Evolutionary conservation across 2,888 invertebrate genomes (phyloP), one percentile per base, ranked within the genome.

Genomic region (Orthosia cruda): DNA sequence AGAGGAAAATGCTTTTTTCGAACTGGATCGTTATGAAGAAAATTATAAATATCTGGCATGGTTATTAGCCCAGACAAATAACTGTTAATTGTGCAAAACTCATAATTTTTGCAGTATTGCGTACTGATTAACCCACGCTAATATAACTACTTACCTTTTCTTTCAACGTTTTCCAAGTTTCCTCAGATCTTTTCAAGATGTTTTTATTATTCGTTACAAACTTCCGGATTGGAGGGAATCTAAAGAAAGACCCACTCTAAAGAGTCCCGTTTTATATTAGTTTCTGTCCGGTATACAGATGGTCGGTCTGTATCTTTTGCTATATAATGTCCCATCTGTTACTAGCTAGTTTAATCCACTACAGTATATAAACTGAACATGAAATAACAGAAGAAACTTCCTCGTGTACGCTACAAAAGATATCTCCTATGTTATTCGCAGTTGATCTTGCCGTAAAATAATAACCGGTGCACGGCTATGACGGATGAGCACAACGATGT

Each of bases 371-470:
- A 49, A 79, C 16, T 49, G 16, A 52, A 73, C 45, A 54, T 62
- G 65, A 47, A 65, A 74, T 80, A 79, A 54, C 59, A 65, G 47
- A 11, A 13, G 16, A 18, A 66, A 65, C 16, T 70, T 66, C 52
- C 49, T 55, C 32, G 55, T 61, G 18, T 20, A 32, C 18, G 45
- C 23, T 67, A 26, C 45, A 57, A 77, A 64, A 80, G 16, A 65
- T 77, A 73, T 73, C 11, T 82, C n/a, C 13, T 12, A 58, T 65
- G 57, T 82, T 78, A 81, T 73, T 81, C 62, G 68, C 78, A 76
- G 80, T 76, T 76, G 80, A 80, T 82, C 75, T 71, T 59, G 18
- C 58, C 55, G 68, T 77, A 55, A 83, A 77, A 83, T 78, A 83
- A 86, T 79, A 81, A 83, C 66, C 76, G 71, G 63, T 74, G 80